Conservation (phyloP, 1,140 invertebrate species). For the Sycobia sp. region DNA sequence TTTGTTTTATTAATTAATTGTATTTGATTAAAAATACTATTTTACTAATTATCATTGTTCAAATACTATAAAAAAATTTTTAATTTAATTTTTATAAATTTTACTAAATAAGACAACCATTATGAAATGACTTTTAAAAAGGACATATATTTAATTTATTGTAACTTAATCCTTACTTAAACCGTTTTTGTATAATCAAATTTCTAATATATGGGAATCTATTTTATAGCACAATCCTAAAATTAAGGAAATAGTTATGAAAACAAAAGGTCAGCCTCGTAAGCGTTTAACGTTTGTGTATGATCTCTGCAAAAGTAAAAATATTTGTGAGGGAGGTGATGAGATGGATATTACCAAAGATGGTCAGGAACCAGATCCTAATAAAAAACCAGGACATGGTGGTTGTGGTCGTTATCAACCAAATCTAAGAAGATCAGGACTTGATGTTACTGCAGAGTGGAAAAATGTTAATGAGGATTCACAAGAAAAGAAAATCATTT, state of each 20-base stretch:
- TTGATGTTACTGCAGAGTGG: constrained; percentile 96
- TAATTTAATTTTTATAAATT: neutral
- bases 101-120: too few relatives aligned
- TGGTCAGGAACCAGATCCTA: constrained; percentile 63
- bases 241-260: constrained; percentile 96
- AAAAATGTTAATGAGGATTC: constrained; percentile 98
- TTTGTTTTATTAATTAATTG: too few relatives aligned
- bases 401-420: constrained; percentile 98
- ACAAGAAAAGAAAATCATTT: constrained; percentile 91
- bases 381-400: constrained; percentile 84
- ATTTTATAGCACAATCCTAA: constrained; percentile 84
- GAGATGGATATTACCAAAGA: constrained; percentile 92
- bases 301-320: constrained; percentile 97
- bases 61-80: neutral
- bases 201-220: constrained; percentile 24
- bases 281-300: constrained; percentile 95
- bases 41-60: too few relatives aligned
- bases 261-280: constrained; percentile 95
- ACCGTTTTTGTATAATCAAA: too few relatives aligned
- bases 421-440: constrained; percentile 82
- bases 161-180: too few relatives aligned
- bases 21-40: too few relatives aligned
- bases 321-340: constrained; percentile 97
- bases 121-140: too few relatives aligned
- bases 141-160: too few relatives aligned